phyloP scores from a whole-genome alignment of 1,140 invertebrate species.

The Drosophila eugracilis region DNA sequence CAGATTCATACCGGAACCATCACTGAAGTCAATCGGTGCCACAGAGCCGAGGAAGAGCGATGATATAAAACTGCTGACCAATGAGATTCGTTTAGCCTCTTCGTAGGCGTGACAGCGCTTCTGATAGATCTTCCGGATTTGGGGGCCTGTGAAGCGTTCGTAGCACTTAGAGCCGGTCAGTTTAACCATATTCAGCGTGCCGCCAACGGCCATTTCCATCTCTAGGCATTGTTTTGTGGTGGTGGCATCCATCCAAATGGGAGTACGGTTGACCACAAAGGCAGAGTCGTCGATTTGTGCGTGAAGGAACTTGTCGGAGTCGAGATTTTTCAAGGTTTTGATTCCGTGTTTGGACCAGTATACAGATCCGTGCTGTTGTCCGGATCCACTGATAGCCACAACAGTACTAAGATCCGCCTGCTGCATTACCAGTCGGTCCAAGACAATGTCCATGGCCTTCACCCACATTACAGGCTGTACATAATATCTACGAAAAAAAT shows the following conservation, averaged over 20 bases:
- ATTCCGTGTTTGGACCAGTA: slow-evolving; percentile 94
- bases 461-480: slow-evolving; percentile 97
- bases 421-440: slow-evolving; percentile 92
- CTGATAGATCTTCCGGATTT: slow-evolving; percentile 95
- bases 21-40: slow-evolving; percentile 95
- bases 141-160: slow-evolving; percentile 96
- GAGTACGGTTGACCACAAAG: slow-evolving; percentile 93
- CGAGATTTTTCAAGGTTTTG: slow-evolving; percentile 88
- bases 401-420: slow-evolving; percentile 94
- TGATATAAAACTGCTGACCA: slow-evolving; percentile 96
- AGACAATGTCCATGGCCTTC: slow-evolving; percentile 95
- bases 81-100: slow-evolving; percentile 94
- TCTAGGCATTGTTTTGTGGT: slow-evolving; percentile 92
- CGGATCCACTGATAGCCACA: slow-evolving; percentile 93
- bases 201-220: slow-evolving; percentile 93
- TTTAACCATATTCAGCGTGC: slow-evolving; percentile 91
- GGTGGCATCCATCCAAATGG: slow-evolving; percentile 98
- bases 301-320: slow-evolving; percentile 92
- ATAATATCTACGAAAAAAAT: slow-evolving; percentile 76
- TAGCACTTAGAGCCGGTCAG: slow-evolving; percentile 97
- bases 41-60: slow-evolving; percentile 95
- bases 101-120: slow-evolving; percentile 91
- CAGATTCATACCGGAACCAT: slow-evolving; percentile 98
- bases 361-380: slow-evolving; percentile 98
- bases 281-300: slow-evolving; percentile 90